Conservation (phyloP, 2,113 vertebrate species). For the Otolemur garnettii region DNA sequence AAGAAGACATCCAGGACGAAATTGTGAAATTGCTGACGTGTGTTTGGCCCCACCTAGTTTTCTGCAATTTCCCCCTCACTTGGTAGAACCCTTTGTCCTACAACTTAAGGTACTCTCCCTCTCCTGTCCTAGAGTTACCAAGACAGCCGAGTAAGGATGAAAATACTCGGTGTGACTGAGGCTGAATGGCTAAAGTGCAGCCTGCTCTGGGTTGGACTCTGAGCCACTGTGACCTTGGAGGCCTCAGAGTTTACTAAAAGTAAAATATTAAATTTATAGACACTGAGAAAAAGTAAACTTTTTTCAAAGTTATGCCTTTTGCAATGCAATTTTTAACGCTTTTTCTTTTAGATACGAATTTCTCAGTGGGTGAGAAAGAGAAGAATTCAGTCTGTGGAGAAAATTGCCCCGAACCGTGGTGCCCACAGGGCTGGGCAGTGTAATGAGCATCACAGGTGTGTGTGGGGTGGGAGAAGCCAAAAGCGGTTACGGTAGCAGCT, state of each 20-base stretch:
- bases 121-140: neutral
- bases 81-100: neutral
- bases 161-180: neutral
- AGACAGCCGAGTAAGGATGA: neutral
- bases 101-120: neutral
- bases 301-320: neutral
- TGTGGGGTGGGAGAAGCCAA: neutral
- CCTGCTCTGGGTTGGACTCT: neutral
- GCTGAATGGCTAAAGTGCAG: neutral
- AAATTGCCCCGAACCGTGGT: neutral
- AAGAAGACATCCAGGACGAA: neutral
- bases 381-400: neutral
- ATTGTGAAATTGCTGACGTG: neutral
- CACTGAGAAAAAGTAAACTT: neutral
- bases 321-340: neutral
- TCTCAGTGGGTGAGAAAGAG: neutral
- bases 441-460: neutral
- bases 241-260: neutral
- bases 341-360: neutral
- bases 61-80: neutral
- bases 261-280: neutral
- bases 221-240: neutral
- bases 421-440: accelerated
- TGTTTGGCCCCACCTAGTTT: neutral
- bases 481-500: neutral